Conservation (phyloP, 2,888 invertebrate species). For the Cheilosia pagana region DNA sequence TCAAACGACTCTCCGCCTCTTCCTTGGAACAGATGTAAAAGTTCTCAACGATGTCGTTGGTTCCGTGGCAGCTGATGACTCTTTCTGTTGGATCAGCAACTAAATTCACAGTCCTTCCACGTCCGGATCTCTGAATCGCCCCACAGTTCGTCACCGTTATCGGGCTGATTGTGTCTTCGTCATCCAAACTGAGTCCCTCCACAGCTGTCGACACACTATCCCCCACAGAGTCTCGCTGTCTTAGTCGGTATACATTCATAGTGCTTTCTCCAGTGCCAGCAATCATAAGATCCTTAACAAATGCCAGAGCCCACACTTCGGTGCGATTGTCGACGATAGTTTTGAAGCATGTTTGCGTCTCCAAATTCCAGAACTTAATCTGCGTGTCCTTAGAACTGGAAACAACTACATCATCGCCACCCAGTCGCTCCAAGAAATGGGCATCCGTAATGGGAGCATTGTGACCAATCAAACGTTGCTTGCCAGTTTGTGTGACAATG, state of each 20-base stretch:
- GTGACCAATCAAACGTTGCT: constrained; percentile 95
- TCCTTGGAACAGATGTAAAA: constrained; percentile 91
- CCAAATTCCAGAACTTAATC: constrained; percentile 98
- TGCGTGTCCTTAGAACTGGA: constrained; percentile 96
- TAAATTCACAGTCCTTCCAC: constrained; percentile 91
- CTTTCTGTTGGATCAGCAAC: constrained; percentile 89
- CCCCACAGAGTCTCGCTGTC: constrained; percentile 84
- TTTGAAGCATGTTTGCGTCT: constrained; percentile 97
- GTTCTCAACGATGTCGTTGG: constrained; percentile 91
- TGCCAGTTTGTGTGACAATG: constrained; percentile 94
- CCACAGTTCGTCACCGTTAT: constrained; percentile 92
- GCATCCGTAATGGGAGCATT: constrained; percentile 94
- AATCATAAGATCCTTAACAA: constrained; percentile 92
- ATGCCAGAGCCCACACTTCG: constrained; percentile 94
- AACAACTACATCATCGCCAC: constrained; percentile 86
- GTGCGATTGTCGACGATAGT: constrained; percentile 95
- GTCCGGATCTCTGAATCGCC: constrained; percentile 90
- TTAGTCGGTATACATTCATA: constrained; percentile 92
- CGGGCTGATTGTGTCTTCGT: constrained; percentile 84
- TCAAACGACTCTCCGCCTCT: constrained; percentile 88
- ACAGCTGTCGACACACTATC: constrained; percentile 84
- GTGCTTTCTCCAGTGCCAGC: constrained; percentile 94
- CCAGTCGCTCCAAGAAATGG: constrained; percentile 86
- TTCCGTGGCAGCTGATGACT: constrained; percentile 92
- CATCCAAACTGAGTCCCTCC: constrained; percentile 81